Percentiles rank a stretch among this genome's conserved stretches.
Conservation (phyloP, 2,113 vertebrate species). For the Tychaedon coryphoeus region DNA sequence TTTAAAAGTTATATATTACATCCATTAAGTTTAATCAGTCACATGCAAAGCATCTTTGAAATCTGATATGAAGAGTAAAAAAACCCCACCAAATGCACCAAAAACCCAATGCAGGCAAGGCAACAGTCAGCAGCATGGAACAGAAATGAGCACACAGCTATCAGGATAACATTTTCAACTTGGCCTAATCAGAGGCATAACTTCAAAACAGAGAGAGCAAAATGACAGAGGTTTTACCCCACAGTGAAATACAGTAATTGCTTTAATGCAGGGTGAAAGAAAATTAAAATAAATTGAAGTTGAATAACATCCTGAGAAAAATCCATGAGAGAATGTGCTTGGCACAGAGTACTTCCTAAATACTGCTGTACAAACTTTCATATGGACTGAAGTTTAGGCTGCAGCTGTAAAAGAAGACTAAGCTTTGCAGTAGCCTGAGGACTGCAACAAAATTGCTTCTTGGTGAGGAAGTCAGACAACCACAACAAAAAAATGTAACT, state of each 20-base stretch:
- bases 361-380: neutral
- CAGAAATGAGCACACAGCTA: neutral
- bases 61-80: neutral
- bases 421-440: neutral
- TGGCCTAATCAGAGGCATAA: neutral
- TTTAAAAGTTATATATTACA: neutral
- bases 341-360: neutral
- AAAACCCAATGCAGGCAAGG: neutral
- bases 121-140: neutral
- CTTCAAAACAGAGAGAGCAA: constrained; percentile 21
- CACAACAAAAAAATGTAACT: neutral
- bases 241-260: neutral
- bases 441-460: neutral
- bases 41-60: constrained; percentile 37
- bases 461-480: neutral
- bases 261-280: constrained; percentile 19
- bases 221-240: neutral
- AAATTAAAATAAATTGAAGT: constrained; percentile 46
- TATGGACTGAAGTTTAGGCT: neutral
- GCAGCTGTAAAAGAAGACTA: neutral
- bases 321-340: neutral
- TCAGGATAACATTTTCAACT: neutral
- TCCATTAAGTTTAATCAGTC: constrained; percentile 19
- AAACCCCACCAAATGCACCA: neutral
- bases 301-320: constrained; percentile 15